Percentiles rank a stretch among this genome's conserved stretches.
Evolutionary conservation across 2,888 invertebrate genomes (phyloP).

Genomic region (Parnassius glacialis): DNA sequence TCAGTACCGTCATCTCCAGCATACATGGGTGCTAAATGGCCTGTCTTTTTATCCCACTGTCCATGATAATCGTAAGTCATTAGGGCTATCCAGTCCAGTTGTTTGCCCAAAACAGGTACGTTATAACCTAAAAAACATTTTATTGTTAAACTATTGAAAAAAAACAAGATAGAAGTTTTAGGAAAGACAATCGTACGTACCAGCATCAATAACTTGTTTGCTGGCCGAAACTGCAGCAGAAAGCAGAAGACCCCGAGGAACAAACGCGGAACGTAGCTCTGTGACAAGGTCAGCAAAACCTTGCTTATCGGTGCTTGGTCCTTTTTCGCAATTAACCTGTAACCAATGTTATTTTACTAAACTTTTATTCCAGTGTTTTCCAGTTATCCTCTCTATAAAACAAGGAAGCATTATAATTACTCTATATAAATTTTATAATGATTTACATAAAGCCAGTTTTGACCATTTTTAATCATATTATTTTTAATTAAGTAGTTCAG

Average conservation of each 20-base stretch:
- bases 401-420: too few relatives aligned
- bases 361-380: not conserved
- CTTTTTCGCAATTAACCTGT: conserved; percentile 90
- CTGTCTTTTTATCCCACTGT: conserved; percentile 95
- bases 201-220: conserved; percentile 90
- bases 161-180: too few relatives aligned
- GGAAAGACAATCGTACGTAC: conserved; percentile 51
- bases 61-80: conserved; percentile 97
- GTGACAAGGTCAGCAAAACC: conserved; percentile 88
- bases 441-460: too few relatives aligned
- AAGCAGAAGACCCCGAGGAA: conserved; percentile 85
- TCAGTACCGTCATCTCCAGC: conserved; percentile 87
- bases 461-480: too few relatives aligned
- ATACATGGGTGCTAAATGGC: conserved; percentile 94
- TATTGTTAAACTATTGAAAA: not conserved
- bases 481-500: too few relatives aligned
- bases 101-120: conserved; percentile 85
- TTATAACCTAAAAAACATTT: conserved; percentile 82
- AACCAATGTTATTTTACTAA: not conserved
- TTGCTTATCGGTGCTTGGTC: conserved; percentile 89
- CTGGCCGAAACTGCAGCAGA: conserved; percentile 93
- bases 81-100: conserved; percentile 94
- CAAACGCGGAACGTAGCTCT: conserved; percentile 87
- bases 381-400: too few relatives aligned
- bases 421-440: too few relatives aligned